Conservation (phyloP, 1,140 invertebrate genomes). For the Caenorhabditis remanei region DNA sequence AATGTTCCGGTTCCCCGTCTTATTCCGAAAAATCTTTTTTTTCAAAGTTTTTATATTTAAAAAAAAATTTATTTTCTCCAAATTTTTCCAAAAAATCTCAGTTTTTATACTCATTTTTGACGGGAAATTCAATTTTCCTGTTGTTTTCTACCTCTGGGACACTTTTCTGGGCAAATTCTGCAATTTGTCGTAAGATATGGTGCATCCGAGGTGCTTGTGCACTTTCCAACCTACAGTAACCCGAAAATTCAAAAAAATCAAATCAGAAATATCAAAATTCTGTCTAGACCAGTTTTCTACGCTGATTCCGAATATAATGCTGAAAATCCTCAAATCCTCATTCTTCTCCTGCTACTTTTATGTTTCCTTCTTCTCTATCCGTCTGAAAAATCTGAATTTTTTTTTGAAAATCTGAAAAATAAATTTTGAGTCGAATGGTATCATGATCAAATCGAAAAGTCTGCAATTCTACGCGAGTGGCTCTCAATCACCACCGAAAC, state of each 20-base stretch:
- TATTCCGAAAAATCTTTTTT: no score
- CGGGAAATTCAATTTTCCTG: background rate
- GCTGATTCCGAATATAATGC: no score
- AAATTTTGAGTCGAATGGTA: background rate
- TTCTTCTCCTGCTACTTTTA: background rate
- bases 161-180: background rate
- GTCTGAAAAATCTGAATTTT: no score
- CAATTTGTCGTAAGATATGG: background rate
- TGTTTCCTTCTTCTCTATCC: background rate
- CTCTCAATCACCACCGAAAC: slow-evolving; percentile 48
- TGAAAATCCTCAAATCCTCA: background rate
- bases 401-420: background rate
- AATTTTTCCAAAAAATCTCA: background rate
- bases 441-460: slow-evolving; percentile 38
- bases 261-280: background rate
- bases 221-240: background rate
- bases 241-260: background rate
- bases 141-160: background rate
- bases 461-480: slow-evolving; percentile 31
- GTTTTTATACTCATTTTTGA: background rate
- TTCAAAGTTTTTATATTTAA: no score
- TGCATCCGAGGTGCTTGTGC: background rate
- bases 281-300: background rate
- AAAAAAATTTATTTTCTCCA: background rate
- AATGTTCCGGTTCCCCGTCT: no score